Percentiles rank a stretch among this genome's conserved stretches.
Evolutionary conservation across 1,140 invertebrate genomes (phyloP).

Genomic region (Drosophila arizonae): DNA sequence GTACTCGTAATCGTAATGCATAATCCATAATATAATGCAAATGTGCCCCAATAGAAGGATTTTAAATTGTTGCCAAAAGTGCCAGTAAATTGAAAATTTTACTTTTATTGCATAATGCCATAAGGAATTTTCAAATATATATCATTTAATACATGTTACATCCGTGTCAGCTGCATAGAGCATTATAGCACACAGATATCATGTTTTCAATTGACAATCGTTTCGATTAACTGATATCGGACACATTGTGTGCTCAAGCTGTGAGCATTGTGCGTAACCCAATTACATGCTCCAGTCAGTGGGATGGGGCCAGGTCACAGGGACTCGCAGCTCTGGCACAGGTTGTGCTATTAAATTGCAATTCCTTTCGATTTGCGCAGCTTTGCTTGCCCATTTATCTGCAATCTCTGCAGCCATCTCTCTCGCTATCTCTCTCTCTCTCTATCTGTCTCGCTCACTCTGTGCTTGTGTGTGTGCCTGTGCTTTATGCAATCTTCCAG

Average conservation of each 20-base stretch:
- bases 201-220: not conserved
- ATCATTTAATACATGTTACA: too few species aligned
- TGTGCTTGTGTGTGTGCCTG: not conserved
- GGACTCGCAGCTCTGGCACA: constrained; percentile 43
- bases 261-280: constrained; percentile 11
- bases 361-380: constrained; percentile 75
- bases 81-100: too few species aligned
- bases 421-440: not conserved
- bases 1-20: constrained; percentile 27
- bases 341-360: constrained; percentile 76
- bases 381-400: constrained; percentile 68
- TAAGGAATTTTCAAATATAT: too few species aligned
- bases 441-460: not conserved
- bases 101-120: too few species aligned
- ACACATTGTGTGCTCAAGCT: constrained; percentile 5
- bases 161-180: too few species aligned
- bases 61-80: too few species aligned
- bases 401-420: not conserved
- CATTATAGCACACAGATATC: too few species aligned
- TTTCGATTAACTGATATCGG: constrained; percentile 23
- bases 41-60: too few species aligned
- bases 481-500: constrained; percentile 68
- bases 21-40: constrained; percentile 47
- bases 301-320: too few species aligned
- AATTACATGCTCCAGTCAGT: constrained; percentile 18